Evolutionary conservation across 2,113 vertebrate species (phyloP), one percentile per base, ranked within the genome.

Genomic region (Tichodroma muraria): DNA sequence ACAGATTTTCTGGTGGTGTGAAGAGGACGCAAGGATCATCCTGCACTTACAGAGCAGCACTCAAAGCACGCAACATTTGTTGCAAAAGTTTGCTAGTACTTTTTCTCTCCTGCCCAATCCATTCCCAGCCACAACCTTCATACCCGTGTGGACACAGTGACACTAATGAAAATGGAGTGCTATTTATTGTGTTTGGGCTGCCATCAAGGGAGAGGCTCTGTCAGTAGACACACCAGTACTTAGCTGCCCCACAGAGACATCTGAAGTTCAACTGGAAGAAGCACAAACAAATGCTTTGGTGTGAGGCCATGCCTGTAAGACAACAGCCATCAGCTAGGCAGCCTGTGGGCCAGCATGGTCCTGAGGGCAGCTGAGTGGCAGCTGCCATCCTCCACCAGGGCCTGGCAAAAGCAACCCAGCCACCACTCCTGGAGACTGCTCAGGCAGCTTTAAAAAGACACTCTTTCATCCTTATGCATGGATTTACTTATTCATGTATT

Each of bases 401-500:
- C 69, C 64, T 44, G 40, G 82, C 52, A 81, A 64, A 30, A 61
- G 37, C 18, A 13, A 90, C 3, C 4, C 27, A 68, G 61, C 54
- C 70, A 77, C 77, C 17, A 40, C 33, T 84, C 73, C 76, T 75
- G 4, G 8, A 52, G 64, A n/a, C 54, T 40, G 45, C 45, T 86
- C 64, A 60, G 71, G 64, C 59, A 65, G 78, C 82, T 91, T 89
- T 93, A 94, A 76, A 89, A 94, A 76, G 78, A 72, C 22, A 19
- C 53, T 52, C 40, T 63, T 77, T 89, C 71, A 90, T 90, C 83
- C 57, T 79, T 80, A 91, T 44, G 61, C 68, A 65, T 0, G 1
- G 54, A 94, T 93, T 95, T 97, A 92, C 85, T 95, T 96, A 96
- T 95, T 95, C 88, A 93, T 84, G 80, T 84, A 82, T 93, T 95